Evolutionary conservation across 2,797 vertebrate genomes (phyloP).

Genomic region (Manis javanica): DNA sequence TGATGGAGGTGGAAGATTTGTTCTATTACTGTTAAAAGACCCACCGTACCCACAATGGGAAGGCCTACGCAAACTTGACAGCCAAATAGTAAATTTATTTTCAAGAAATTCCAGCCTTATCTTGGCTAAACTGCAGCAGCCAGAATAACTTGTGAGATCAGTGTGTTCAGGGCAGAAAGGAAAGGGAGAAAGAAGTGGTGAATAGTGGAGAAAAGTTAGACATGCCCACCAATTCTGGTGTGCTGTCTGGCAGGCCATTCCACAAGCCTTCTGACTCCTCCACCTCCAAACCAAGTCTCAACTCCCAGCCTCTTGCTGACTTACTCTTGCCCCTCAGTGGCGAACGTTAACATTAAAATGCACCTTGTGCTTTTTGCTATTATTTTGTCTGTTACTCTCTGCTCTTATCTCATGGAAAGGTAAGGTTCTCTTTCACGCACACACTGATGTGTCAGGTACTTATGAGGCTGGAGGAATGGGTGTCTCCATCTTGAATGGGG

Average conservation of each 20-base stretch:
- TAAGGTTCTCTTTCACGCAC: neutral
- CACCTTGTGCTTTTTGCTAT: neutral
- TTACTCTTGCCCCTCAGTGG: neutral
- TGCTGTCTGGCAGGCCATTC: neutral
- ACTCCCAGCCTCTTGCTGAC: neutral
- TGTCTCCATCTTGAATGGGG: neutral
- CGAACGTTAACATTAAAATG: neutral
- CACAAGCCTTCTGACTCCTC: neutral
- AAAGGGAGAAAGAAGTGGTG: neutral
- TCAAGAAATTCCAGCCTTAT: neutral
- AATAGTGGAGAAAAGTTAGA: neutral
- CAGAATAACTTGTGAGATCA: neutral
- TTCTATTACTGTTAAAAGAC: neutral
- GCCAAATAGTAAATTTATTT: neutral
- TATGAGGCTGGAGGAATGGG: neutral
- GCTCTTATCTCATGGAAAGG: neutral
- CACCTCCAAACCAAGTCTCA: neutral
- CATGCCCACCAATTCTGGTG: neutral
- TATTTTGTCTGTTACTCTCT: neutral
- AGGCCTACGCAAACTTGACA: neutral
- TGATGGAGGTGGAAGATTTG: neutral
- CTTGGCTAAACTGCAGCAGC: neutral
- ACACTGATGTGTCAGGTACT: neutral
- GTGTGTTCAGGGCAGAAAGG: neutral
- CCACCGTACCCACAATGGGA: neutral